Evolutionary conservation across 2,888 invertebrate species (phyloP), one percentile per base, ranked within the genome.

Genomic region (Chironomus riparius): DNA sequence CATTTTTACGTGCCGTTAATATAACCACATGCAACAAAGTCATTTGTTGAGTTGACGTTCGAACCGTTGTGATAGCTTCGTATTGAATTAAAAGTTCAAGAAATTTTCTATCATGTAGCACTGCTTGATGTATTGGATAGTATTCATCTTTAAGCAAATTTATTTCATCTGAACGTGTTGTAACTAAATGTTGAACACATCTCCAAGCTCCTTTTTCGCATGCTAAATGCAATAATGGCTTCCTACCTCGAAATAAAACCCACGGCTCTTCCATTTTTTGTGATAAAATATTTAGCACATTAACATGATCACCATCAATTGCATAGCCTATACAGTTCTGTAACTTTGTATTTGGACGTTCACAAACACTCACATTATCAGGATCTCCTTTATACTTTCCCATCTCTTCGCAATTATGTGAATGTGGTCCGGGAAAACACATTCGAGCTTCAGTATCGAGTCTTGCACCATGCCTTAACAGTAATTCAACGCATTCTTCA

Each of bases 91-190:
- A 82, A 77, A 89, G 82, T 80, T 90, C 89, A 70, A 91, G 85
- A 82, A 91, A 91, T 80, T 89, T 87, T 70, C 88, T 87, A 78
- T 91, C 90, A 81, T 92, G 91, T 28, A 90, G 85, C 18, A 91
- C 91, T 13, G 91, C 89, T 80, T 91, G 90, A 82, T 92, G 90
- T 77, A 92, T 89, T n/a, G 92, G 92, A 82, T 90, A 91, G 82
- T 91, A 91, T 83, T 91, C 92, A 80, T 91, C 90, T 82, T 88
- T 90, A 77, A 90, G 87, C 77, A 89, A 86, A 82, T 91, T 90
- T 69, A 91, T 89, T 82, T 91, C 90, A 79, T 90, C 90, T 50
- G 88, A 87, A 61, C 90, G 81, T 78, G 89, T 88, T 2, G 87
- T 85, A 7, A 90, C 88, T 77, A 91, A 82, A 80, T 88, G 89